phyloP scores from a whole-genome alignment of 2,113 vertebrate species.

The Ploceus nigricollis region DNA sequence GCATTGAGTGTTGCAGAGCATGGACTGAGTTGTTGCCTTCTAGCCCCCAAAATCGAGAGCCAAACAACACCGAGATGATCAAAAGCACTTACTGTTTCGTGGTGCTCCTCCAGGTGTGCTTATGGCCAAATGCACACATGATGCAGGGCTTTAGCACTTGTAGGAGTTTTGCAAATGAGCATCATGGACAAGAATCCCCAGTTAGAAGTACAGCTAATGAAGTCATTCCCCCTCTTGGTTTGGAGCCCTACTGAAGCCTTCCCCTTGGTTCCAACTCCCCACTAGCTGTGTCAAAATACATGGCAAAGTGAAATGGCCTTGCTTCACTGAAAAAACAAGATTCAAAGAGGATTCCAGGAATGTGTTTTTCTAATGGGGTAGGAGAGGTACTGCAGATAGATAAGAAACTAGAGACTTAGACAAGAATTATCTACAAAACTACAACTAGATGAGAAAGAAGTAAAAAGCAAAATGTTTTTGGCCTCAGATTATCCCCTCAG shows the following conservation, averaged over 20 bases:
- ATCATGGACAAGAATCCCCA: too few species aligned
- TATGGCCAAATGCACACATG: rapidly evolving
- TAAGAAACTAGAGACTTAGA: background rate
- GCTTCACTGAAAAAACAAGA: background rate
- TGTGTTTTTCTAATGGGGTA: background rate
- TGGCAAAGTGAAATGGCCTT: too few species aligned
- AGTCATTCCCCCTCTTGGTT: background rate
- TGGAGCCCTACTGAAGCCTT: background rate
- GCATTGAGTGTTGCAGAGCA: background rate
- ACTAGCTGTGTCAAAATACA: background rate
- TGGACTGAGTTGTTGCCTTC: background rate
- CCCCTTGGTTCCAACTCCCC: rapidly evolving
- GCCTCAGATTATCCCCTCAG: background rate
- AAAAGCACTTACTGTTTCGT: background rate
- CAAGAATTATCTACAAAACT: background rate
- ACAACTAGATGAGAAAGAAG: background rate
- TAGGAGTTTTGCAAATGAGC: background rate
- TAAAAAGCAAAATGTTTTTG: background rate
- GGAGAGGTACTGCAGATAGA: background rate
- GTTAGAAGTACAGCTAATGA: background rate
- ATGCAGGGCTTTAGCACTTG: background rate
- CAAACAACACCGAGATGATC: too few species aligned
- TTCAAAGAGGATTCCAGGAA: background rate
- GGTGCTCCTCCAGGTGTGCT: background rate
- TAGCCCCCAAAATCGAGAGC: background rate